These are phyloP conservation scores for Watsonalla cultraria DNA, from an alignment of 2,888 invertebrate genomes.

Conservation along the genomic window DNA sequence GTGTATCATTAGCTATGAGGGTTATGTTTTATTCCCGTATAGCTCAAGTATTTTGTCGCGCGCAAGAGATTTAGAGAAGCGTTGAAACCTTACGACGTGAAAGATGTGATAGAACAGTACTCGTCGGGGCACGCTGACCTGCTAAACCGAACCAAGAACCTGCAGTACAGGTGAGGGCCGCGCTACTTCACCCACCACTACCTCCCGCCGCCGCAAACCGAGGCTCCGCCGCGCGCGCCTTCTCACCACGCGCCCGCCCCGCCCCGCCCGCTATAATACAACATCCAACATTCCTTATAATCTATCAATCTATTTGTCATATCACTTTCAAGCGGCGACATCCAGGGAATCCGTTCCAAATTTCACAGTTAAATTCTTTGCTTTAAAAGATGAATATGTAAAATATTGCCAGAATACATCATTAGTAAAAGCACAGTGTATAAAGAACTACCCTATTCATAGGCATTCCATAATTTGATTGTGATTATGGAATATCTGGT, in stretches of 20 bases:
- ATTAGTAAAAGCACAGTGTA: too few relatives aligned
- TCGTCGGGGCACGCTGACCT: conserved; percentile 93
- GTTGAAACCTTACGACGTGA: conserved; percentile 95
- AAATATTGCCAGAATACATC: too few relatives aligned
- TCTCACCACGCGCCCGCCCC: conserved; percentile 24
- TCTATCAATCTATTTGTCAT: not conserved
- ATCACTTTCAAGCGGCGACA: not conserved
- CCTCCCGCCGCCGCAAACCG: conserved; percentile 10
- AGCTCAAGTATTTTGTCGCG: conserved; percentile 93
- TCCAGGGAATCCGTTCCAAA: not conserved
- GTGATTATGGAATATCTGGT: not conserved
- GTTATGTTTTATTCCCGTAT: conserved; percentile 73
- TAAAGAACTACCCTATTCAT: too few relatives aligned
- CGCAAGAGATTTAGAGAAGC: conserved; percentile 95
- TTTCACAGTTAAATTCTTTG: too few relatives aligned
- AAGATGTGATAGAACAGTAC: conserved; percentile 96
- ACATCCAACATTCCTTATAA: conserved; percentile 15
- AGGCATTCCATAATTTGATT: too few relatives aligned
- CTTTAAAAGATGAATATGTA: too few relatives aligned
- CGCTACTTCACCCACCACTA: conserved; percentile 4
- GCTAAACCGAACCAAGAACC: conserved; percentile 90
- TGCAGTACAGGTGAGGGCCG: conserved; percentile 86
- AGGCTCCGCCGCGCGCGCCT: conserved; percentile 19
- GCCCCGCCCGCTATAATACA: not conserved
- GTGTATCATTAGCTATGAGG: conserved; percentile 39